These are phyloP conservation scores for Allolobophora icterica DNA, from an alignment of 2,888 invertebrate species.

Conservation along the genomic window DNA sequence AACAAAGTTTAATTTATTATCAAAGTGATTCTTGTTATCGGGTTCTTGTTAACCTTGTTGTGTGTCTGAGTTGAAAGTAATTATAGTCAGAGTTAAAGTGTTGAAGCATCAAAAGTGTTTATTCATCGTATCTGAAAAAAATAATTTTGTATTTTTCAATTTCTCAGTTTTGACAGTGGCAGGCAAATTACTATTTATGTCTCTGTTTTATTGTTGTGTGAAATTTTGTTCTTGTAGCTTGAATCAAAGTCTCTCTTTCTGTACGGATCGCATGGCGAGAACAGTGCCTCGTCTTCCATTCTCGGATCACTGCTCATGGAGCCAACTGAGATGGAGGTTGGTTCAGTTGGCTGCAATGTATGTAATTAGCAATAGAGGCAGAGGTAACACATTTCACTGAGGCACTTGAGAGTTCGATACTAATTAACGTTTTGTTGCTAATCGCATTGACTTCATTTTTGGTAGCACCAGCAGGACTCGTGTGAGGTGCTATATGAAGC, in stretches of 20 bases:
- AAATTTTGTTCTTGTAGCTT: not conserved
- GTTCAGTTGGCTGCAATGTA: not conserved
- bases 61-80: not conserved
- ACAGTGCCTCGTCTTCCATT: not conserved
- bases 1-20: too few relatives aligned
- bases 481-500: too few relatives aligned
- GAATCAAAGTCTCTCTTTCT: not conserved
- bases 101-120: not conserved
- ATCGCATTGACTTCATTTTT: too few relatives aligned
- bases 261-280: not conserved
- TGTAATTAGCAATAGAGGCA: not conserved
- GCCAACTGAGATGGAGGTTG: conserved; percentile 35
- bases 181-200: not conserved
- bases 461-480: too few relatives aligned
- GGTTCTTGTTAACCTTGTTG: too few relatives aligned
- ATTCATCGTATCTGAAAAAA: too few relatives aligned
- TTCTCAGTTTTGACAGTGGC: not conserved
- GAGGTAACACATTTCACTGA: not conserved
- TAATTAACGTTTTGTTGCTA: too few relatives aligned
- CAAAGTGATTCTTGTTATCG: too few relatives aligned
- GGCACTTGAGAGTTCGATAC: too few relatives aligned
- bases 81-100: not conserved
- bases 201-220: not conserved
- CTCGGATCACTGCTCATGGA: conserved; percentile 33
- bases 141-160: not conserved